phyloP scores from a whole-genome alignment of 2,797 vertebrate species.

The Emys orbicularis region DNA sequence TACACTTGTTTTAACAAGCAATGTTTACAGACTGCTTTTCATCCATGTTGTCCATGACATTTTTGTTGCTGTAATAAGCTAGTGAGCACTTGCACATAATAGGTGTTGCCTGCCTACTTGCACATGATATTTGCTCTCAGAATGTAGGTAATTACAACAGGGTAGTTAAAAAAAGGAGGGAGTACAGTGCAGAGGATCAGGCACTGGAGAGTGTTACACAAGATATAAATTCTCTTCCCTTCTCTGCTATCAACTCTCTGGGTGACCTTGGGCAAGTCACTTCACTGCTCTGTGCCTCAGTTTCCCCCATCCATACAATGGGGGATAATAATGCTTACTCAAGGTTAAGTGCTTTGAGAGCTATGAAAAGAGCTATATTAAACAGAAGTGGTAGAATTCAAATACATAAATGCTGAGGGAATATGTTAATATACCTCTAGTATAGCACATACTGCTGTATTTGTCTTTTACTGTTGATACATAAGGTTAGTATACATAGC shows the following conservation, averaged over 20 bases:
- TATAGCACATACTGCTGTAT: not conserved
- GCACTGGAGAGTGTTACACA: not conserved
- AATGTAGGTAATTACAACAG: not conserved
- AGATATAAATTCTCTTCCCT: not conserved
- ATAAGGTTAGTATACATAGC: not conserved
- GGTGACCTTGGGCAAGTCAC: not conserved
- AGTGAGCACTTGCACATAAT: not conserved
- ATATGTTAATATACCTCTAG: not conserved
- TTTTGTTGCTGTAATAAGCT: rapidly evolving
- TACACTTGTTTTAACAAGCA: not conserved
- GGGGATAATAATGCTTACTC: not conserved
- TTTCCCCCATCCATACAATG: not conserved
- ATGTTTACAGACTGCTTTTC: not conserved
- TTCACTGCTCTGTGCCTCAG: not conserved
- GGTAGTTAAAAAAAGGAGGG: not conserved
- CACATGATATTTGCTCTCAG: not conserved
- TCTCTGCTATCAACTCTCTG: not conserved
- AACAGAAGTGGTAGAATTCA: not conserved
- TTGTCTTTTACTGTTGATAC: not conserved
- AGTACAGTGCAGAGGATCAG: not conserved
- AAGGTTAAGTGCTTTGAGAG: not conserved
- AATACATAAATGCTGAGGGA: not conserved
- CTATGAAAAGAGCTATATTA: not conserved
- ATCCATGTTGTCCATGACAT: not conserved
- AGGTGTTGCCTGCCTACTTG: not conserved